Base-by-base conservation (phyloP, 2,797 vertebrate genomes). In the Mus minutoides region DNA sequence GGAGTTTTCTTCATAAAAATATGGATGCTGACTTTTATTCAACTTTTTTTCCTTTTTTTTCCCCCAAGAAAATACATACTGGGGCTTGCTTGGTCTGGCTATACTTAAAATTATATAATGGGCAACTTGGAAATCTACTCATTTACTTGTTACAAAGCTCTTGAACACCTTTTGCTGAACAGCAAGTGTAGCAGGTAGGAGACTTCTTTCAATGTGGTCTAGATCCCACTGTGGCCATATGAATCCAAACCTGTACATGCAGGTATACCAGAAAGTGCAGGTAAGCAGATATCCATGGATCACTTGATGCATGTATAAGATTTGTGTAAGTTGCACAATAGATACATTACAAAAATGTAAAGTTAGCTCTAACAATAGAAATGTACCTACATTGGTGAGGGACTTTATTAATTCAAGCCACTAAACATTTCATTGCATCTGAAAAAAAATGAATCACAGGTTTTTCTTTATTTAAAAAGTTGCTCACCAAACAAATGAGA, bases 211-310 rank as follows among this genome's bases (percentile, higher is more conserved):
- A 19, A 5, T 71, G 17, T 8, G 16, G 2, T n/a, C 54, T 64
- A 12, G 2, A 26, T 69, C 40, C 58, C 10, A 9, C 4, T 19
- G 9, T 40, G 34, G 7, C 17, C 11, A 6, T 17, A 43, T 43
- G n/a, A 73, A 17, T 17, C 3, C 13, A 62, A 26, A 49, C 11
- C 3, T 8, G 0, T 0, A 6, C 4, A 19, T 10, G 16, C 2
- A 46, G 8, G 21, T 34, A 5, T 19, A 40, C 3, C 19, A 31
- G 22, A 52, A n/a, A 7, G n/a, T 71, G 1, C 11, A 31, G 12
- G 24, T 17, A 17, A 16, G n/a, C 6, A 40, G 26, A 40, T 13
- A 14, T 7, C 3, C 4, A 5, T 6, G 1, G 31, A 24, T 34
- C n/a, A 6, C 10, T 46, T 49, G 69, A 58, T 22, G 3, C 4